Conservation (phyloP, 2,113 vertebrate genomes). For the Brachyhypopomus gauderio region DNA sequence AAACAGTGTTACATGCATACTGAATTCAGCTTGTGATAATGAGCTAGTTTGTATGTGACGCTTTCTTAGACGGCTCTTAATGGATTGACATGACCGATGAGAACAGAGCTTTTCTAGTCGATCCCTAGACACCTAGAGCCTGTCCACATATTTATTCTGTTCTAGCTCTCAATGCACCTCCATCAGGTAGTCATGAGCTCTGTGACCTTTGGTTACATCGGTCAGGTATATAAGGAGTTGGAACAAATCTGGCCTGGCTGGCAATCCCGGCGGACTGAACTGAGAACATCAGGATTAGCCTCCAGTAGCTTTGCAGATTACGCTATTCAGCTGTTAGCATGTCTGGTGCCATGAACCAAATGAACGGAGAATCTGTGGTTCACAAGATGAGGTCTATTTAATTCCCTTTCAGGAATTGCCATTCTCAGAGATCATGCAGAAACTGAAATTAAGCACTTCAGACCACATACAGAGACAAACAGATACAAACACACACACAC, state of each 20-base stretch:
- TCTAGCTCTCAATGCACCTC: too few relatives aligned
- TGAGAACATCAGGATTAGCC: background rate
- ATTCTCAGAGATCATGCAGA: slow-evolving; percentile 34
- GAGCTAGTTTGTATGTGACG: background rate
- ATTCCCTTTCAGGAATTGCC: slow-evolving; percentile 20
- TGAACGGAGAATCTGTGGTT: background rate
- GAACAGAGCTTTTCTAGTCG: too few relatives aligned
- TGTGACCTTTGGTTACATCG: too few relatives aligned
- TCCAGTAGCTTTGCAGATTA: background rate
- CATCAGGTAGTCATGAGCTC: too few relatives aligned
- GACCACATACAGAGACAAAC: background rate
- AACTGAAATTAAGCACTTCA: background rate
- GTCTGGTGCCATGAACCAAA: background rate
- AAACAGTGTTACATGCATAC: background rate
- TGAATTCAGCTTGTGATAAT: background rate
- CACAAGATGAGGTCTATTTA: slow-evolving; percentile 4
- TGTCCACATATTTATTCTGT: too few relatives aligned
- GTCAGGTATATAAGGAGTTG: too few relatives aligned
- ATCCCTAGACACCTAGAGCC: too few relatives aligned
- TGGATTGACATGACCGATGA: background rate
- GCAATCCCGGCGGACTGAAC: too few relatives aligned
- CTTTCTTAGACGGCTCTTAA: background rate
- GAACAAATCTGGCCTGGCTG: too few relatives aligned
- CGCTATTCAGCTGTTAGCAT: background rate
- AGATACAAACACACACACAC: slow-evolving; percentile 11